phyloP scores from a whole-genome alignment of 2,888 invertebrate species.

The Nemotelus nigrinus region DNA sequence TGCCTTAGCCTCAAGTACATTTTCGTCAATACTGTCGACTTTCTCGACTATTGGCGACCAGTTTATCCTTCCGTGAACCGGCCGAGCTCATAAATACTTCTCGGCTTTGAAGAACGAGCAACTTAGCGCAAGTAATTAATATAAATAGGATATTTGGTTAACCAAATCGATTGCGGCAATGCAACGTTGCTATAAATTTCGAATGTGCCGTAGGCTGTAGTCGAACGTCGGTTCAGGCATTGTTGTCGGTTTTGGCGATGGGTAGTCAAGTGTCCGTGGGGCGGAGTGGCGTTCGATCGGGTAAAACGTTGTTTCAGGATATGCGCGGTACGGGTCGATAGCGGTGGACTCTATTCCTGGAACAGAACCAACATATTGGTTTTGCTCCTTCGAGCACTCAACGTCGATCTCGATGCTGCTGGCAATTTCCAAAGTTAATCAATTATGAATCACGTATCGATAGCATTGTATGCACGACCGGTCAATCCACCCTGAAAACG shows the following conservation, averaged over 20 bases:
- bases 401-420: slow-evolving; percentile 26
- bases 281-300: not conserved
- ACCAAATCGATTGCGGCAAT: slow-evolving; percentile 50
- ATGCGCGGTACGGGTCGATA: slow-evolving; percentile 1
- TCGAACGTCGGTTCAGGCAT: not conserved
- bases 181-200: slow-evolving; percentile 46
- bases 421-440: slow-evolving; percentile 39
- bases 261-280: not conserved
- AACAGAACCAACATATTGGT: slow-evolving; percentile 17
- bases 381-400: slow-evolving; percentile 34
- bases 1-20: slow-evolving; percentile 14
- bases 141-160: slow-evolving; percentile 50
- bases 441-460: slow-evolving; percentile 44
- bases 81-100: slow-evolving; percentile 29
- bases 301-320: slow-evolving; percentile 8
- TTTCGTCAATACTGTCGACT: slow-evolving; percentile 5
- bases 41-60: slow-evolving; percentile 6
- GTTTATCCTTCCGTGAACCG: slow-evolving; percentile 2
- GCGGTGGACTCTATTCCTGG: slow-evolving; percentile 30
- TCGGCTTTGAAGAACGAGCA: slow-evolving; percentile 25
- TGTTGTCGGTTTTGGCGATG: slow-evolving; percentile 7
- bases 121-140: slow-evolving; percentile 47
- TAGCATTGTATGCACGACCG: slow-evolving; percentile 38
- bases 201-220: slow-evolving; percentile 31
- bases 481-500: not conserved